phyloP scores from a whole-genome alignment of 2,888 invertebrate genomes.

The Apotomis capreana region DNA sequence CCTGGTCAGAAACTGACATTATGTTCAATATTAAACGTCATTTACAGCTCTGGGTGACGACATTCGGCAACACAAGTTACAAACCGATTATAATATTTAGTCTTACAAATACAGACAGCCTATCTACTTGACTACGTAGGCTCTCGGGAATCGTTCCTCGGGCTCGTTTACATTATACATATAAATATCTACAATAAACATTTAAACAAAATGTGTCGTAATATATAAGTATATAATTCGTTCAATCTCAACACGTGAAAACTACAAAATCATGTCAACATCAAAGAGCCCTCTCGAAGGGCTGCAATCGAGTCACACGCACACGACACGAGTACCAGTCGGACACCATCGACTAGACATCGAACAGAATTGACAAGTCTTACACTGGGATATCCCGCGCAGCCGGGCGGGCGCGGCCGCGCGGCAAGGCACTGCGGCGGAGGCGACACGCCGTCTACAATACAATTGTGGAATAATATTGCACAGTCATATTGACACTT shows the following conservation, averaged over 20 bases:
- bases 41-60: not conserved
- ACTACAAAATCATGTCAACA: not conserved
- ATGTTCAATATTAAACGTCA: not conserved
- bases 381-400: not conserved
- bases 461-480: no score
- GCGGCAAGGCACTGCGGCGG: no score
- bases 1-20: not conserved
- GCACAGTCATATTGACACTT: no score
- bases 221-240: constrained; percentile 13
- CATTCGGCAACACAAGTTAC: not conserved
- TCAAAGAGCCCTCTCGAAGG: not conserved
- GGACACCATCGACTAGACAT: not conserved
- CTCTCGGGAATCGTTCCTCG: not conserved
- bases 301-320: not conserved
- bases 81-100: not conserved
- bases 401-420: no score
- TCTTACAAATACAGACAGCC: not conserved
- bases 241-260: not conserved
- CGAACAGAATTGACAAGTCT: not conserved
- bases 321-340: not conserved
- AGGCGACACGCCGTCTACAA: no score
- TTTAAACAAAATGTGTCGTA: constrained; percentile 28
- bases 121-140: not conserved
- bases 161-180: constrained; percentile 2
- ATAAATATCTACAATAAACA: constrained; percentile 29